Evolutionary conservation across 2,888 invertebrate species (phyloP), one percentile per base, ranked within the genome.

Genomic region (Eupithecia abbreviata): DNA sequence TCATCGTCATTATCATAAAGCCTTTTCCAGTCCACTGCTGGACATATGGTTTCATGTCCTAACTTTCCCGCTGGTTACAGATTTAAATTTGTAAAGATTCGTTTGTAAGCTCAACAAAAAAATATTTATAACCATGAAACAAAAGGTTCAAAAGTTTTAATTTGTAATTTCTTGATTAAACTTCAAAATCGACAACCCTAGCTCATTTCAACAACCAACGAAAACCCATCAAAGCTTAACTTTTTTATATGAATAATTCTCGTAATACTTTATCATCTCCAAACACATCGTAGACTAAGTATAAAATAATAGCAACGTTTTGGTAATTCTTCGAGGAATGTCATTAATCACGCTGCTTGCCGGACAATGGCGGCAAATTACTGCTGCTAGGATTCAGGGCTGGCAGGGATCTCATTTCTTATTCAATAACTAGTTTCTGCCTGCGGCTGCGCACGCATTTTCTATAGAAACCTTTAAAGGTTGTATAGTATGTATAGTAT

Each of bases 271-370:
- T 47, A 69, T 47, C 68, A 68, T 68, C 41, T 68, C 45, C 15
- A 69, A 69, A 47, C 18, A 69, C 18, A 45, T 45, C 67, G 68
- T 47, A 69, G 47, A 30, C 74, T 91, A 90, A 91, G 88, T 87
- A 87, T 89, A 87, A 90, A 90, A 91, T 92, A 92, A 92, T 91
- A 86, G 87, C 84, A 81, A 82, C 83, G 84, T 87, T 89, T 90
- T 85, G 87, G 88, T 87, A 85, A 86, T 86, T 83, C 83, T 86
- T 85, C 78, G 79, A 72, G 83, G 83, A 87, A 87, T 85, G 85
- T 86, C 91, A 91, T 91, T 89, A 91, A 91, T 92, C 91, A 91
- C 80, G 69, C 80, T 85, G 82, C 84, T 85, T 85, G 84, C 30
- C 74, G 71, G 77, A 84, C 84, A 84, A 85, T 81, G 81, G 80